phyloP scores from a whole-genome alignment of 2,797 vertebrate genomes.

The Petrocephalus sullivani region DNA sequence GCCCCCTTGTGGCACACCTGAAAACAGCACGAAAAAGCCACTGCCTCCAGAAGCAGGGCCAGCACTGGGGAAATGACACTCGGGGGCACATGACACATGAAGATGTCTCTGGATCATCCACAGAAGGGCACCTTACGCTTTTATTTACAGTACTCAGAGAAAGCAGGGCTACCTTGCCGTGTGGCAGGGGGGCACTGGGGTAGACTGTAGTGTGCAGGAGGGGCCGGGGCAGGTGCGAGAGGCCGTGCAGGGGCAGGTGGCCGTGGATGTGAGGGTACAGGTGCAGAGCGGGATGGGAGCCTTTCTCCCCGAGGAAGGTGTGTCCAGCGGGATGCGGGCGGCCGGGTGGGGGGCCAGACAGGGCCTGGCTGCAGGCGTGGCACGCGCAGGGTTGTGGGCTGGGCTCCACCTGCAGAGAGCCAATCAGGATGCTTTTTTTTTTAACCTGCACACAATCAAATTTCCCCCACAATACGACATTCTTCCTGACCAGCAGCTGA shows the following conservation, averaged over 20 bases:
- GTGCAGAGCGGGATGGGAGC: slow-evolving; percentile 86
- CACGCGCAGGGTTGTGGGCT: slow-evolving; percentile 85
- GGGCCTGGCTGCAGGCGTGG: slow-evolving; percentile 91
- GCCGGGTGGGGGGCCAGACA: slow-evolving; percentile 66
- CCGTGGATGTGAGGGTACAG: slow-evolving; percentile 97
- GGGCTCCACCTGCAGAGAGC: slow-evolving; percentile 67
- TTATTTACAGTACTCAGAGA: not conserved
- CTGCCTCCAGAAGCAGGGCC: not conserved
- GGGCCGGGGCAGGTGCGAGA: slow-evolving; percentile 80
- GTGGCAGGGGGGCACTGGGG: slow-evolving; percentile 83
- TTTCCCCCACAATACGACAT: not conserved
- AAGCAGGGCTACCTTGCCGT: slow-evolving; percentile 80
- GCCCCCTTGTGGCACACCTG: slow-evolving; percentile 29
- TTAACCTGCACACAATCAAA: not conserved
- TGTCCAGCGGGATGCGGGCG: slow-evolving; percentile 75
- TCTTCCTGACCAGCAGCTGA: not conserved
- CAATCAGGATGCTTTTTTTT: not conserved
- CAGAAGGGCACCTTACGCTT: not conserved
- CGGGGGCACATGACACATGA: not conserved
- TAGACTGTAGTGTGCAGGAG: slow-evolving; percentile 89
- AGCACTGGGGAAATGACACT: too few species aligned
- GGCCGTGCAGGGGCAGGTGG: slow-evolving; percentile 89
- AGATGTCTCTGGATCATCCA: not conserved
- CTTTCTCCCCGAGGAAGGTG: slow-evolving; percentile 87
- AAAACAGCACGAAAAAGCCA: not conserved